Base-by-base conservation (phyloP, 2,113 vertebrate genomes). In the Phaetusa simplex region DNA sequence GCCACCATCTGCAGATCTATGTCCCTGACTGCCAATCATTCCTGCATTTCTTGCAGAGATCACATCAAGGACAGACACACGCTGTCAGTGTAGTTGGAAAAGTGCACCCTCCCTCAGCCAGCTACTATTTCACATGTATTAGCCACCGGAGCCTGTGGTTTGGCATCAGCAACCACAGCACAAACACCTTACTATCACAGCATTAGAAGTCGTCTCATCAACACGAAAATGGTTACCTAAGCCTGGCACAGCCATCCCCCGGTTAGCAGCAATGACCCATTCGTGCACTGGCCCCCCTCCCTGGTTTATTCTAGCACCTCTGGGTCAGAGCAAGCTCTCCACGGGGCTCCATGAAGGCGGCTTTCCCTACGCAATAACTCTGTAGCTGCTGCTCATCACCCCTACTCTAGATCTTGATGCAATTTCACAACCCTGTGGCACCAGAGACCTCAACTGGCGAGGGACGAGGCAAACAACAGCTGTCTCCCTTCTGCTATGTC, bases 281-380 rank as follows among this genome's bases (percentile, higher is more conserved):
- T 71, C 0, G 0, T 45, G 21, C 15, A 19, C 38, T 4, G 2
- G 3, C 5, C 22, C 38, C 30, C 2, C 2, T 89, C 42, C 11
- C n/a, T 59, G 72, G 8, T 84, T 80, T 83, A 23, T 73, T 67
- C 24, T 5, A 86, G 58, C 29, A n/a, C 43, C 32, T 62, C 32
- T 71, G 20, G 69, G 43, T 45, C 50, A 64, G 42, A 89, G n/a
- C 26, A 71, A 43, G 29, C 19, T 81, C 72, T 73, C 77, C 69
- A 52, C 15, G 67, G 42, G 32, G 61, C 38, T 86, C 40, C 23
- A 18, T 6, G 15, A 1, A 11, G 62, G 21, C 1, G 2, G 43
- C 26, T 72, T 62, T 84, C 23, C 29, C 45, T 47, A 5, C 1
- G 5, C 52, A 79, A 12, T 43, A 78, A 58, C 22, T 88, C 67